Percentiles rank a stretch among this genome's conserved stretches.
Conservation (phyloP, 2,888 invertebrate genomes). For the Argynnis bischoffii region DNA sequence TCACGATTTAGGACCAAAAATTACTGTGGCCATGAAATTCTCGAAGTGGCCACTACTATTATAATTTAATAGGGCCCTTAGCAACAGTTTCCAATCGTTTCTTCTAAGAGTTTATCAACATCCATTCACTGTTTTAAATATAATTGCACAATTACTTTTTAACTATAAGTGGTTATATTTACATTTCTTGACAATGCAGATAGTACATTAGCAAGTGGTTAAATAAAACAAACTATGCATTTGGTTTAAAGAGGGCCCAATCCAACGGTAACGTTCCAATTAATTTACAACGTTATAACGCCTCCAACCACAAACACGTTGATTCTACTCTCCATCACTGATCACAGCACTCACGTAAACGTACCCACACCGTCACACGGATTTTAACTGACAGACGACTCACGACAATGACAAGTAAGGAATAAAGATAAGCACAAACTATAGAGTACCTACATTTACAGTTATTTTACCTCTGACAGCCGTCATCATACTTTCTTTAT, state of each 20-base stretch:
- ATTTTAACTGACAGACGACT: slow-evolving; percentile 18
- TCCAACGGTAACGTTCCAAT: slow-evolving; percentile 30
- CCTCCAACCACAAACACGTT: slow-evolving; percentile 37
- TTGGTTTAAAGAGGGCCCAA: neutral
- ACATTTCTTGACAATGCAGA: slow-evolving; percentile 18
- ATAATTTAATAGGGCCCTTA: slow-evolving; percentile 17
- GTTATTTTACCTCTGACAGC: no score
- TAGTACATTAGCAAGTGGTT: slow-evolving; percentile 1
- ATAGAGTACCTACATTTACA: no score
- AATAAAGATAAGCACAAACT: no score
- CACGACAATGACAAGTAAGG: no score
- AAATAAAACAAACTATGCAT: slow-evolving; percentile 13
- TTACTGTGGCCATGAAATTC: slow-evolving; percentile 38
- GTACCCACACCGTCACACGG: slow-evolving; percentile 17
- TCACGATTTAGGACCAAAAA: slow-evolving; percentile 53
- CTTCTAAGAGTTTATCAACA: slow-evolving; percentile 29
- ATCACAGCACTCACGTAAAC: slow-evolving; percentile 10
- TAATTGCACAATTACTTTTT: slow-evolving; percentile 32
- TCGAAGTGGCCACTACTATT: slow-evolving; percentile 24
- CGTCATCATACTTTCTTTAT: no score
- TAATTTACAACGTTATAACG: slow-evolving; percentile 27
- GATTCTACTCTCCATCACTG: slow-evolving; percentile 26
- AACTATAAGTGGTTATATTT: slow-evolving; percentile 11
- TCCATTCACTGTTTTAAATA: slow-evolving; percentile 36
- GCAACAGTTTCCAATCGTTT: slow-evolving; percentile 24